Base-by-base conservation (phyloP, 2,113 vertebrate species). In the Nycticryphes semicollaris region DNA sequence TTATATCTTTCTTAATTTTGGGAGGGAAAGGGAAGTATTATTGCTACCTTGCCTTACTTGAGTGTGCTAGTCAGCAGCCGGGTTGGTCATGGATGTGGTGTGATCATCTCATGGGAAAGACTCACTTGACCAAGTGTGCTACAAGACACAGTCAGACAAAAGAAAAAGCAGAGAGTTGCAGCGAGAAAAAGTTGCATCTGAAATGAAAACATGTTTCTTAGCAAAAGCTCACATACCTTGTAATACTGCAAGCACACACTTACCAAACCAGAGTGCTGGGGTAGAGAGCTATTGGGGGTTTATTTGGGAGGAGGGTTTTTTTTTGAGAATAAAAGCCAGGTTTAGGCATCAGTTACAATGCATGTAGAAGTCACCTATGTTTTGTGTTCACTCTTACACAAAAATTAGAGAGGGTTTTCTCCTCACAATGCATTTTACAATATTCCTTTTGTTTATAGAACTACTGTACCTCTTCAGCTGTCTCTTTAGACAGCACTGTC, bases 11-110 rank as follows among this genome's bases (percentile, higher is more conserved):
- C 24, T 67, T 54, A 27, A 39, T 54, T 93, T 62, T 45, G 8
- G 31, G 39, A 45, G 25, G 24, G 6, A 23, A 74, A 35, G 47
- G 39, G 18, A 14, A 12, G 2, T 30, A 30, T 14, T 67, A 19
- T 59, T 91, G 13, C 33, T 66, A 24, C 39, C 6, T 76, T 54
- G 6, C 20, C 13, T 85, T 77, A 41, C 4, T 4, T 3, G 0
- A 0, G 3, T 50, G 41, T 14, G 5, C 33, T 62, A 31, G 17
- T 51, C 31, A 83, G 45, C 21, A 64, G 1, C 12, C 0, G 2
- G 7, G 1, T 10, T 62, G 37, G 31, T 67, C 23, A 4, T 47
- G 39, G 8, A 6, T 79, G 82, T 87, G 12, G 20, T 57, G n/a
- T 76, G 43, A 64, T 20, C 31, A 68, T 64, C 25, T 68, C 6